Conservation (phyloP, 1,140 invertebrate species). For the Cyclargus thomasi region DNA sequence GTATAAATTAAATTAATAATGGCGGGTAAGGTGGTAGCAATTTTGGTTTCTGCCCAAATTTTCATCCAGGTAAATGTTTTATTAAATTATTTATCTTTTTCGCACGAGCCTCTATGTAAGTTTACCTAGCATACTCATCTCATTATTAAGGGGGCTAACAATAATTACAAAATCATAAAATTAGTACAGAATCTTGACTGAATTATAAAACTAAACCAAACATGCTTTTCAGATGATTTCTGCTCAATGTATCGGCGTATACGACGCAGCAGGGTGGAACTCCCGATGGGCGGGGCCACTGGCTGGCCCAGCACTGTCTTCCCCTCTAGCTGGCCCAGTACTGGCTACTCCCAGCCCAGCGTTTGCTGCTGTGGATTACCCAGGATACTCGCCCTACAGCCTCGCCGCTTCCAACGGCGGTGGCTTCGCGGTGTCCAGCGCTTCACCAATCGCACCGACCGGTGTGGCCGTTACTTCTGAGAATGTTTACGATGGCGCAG, state of each 20-base stretch:
- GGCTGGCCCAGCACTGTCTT: no score
- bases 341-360: no score
- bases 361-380: background rate
- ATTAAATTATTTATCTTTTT: no score
- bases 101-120: no score
- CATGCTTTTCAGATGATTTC: background rate
- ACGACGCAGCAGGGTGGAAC: background rate
- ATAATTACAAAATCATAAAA: no score
- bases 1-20: background rate
- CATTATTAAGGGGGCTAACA: no score
- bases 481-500: constrained; percentile 34
- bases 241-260: background rate
- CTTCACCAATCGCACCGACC: constrained; percentile 31
- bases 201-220: background rate
- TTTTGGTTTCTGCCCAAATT: background rate
- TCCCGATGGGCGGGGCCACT: background rate
- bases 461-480: constrained; percentile 37
- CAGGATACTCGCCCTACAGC: constrained; percentile 13
- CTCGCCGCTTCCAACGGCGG: constrained; percentile 27
- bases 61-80: background rate
- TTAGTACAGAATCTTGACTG: background rate
- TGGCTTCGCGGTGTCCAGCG: constrained; percentile 27
- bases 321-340: background rate
- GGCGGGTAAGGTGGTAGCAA: background rate
- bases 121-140: no score